These are phyloP conservation scores for Oikopleura vanhoeffeni DNA, from an alignment of 23 tunicate genomes.

Conservation along the genomic window DNA sequence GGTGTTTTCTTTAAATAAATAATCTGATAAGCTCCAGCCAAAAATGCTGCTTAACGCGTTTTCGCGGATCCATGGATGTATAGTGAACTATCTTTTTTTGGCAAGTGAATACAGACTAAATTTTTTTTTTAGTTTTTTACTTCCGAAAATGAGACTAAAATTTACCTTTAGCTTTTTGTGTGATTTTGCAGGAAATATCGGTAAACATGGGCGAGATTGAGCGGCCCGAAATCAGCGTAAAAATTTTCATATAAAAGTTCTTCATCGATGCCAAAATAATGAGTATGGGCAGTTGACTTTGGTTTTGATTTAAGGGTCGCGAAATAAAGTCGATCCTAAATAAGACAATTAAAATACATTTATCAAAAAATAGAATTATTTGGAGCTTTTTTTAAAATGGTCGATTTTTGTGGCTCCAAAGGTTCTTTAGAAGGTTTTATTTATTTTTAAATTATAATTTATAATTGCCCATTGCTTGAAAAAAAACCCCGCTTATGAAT, in stretches of 20 bases:
- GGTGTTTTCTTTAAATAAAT: slow-evolving; percentile 63
- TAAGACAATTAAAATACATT: too few species aligned
- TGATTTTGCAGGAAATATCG: too few species aligned
- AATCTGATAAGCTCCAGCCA: slow-evolving; percentile 93
- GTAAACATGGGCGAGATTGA: slow-evolving; percentile 79
- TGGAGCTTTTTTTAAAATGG: too few species aligned
- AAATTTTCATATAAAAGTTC: slow-evolving; percentile 92
- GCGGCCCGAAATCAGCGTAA: slow-evolving; percentile 95
- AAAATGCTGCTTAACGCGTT: slow-evolving; percentile 97
- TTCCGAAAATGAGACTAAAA: too few species aligned
- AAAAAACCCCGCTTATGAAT: too few species aligned
- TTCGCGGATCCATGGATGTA: slow-evolving; percentile 82
- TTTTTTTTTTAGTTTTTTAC: too few species aligned
- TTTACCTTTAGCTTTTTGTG: slow-evolving; percentile 68
- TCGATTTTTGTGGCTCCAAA: too few species aligned
- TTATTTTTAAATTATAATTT: too few species aligned
- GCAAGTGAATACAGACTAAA: slow-evolving; percentile 67
- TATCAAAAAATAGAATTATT: too few species aligned
- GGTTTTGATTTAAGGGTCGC: slow-evolving; percentile 69
- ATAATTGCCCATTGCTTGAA: too few species aligned
- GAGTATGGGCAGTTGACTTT: slow-evolving; percentile 62
- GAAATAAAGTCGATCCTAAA: slow-evolving; percentile 72
- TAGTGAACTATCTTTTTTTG: slow-evolving; percentile 89
- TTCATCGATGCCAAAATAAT: slow-evolving; percentile 76
- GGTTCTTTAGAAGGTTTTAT: too few species aligned